These are phyloP conservation scores for Characodon lateralis DNA, from an alignment of 2,797 vertebrate genomes.

Conservation along the genomic window DNA sequence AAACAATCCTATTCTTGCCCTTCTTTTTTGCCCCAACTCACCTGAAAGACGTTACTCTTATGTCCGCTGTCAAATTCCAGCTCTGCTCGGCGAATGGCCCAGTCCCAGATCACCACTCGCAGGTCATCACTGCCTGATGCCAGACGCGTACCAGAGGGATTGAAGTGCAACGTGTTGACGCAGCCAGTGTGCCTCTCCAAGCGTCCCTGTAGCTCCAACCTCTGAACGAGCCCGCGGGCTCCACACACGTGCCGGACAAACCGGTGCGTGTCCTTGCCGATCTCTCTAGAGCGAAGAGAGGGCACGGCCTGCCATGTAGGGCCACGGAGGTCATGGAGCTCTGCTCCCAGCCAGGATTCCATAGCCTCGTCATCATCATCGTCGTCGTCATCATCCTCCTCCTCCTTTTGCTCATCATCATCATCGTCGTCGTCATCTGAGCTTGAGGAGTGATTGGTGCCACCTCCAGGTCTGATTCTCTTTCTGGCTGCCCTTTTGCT, in stretches of 20 bases:
- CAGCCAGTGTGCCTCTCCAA: slow-evolving; percentile 93
- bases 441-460: slow-evolving; percentile 82
- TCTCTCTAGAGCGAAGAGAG: slow-evolving; percentile 87
- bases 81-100: slow-evolving; percentile 86
- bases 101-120: slow-evolving; percentile 95
- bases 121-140: slow-evolving; percentile 96
- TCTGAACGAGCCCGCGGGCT: slow-evolving; percentile 90
- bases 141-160: slow-evolving; percentile 92
- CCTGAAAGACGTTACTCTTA: slow-evolving; percentile 98
- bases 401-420: slow-evolving; percentile 75
- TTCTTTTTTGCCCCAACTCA: slow-evolving; percentile 45
- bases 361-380: slow-evolving; percentile 89
- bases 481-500: slow-evolving; percentile 74
- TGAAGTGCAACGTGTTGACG: slow-evolving; percentile 99
- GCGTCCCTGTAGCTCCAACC: slow-evolving; percentile 90
- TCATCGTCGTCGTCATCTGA: slow-evolving; percentile 81
- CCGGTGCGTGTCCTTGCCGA: slow-evolving; percentile 83
- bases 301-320: slow-evolving; percentile 87
- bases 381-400: slow-evolving; percentile 79
- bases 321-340: slow-evolving; percentile 84
- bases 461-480: slow-evolving; percentile 77
- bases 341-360: slow-evolving; percentile 91
- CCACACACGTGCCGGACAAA: slow-evolving; percentile 91
- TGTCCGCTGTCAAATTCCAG: slow-evolving; percentile 96
- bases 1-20: background rate